Evolutionary conservation across 2,888 invertebrate species (phyloP).

Genomic region (Leucophenga maculata): DNA sequence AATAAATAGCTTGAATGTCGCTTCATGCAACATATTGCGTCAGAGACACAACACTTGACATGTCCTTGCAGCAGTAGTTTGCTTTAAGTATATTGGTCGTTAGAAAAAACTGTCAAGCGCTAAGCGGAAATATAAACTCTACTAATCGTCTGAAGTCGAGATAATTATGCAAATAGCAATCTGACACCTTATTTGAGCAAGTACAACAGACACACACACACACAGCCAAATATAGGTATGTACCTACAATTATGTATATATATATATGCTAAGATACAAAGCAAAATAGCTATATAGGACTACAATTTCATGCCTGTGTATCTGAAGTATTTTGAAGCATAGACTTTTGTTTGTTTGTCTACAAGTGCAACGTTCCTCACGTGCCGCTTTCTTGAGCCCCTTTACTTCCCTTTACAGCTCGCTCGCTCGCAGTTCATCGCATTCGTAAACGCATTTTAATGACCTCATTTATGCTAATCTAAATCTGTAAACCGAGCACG

Average conservation of each 20-base stretch:
- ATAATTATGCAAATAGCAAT: slow-evolving; percentile 24
- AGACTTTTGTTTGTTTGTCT: background rate
- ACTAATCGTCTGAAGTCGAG: background rate
- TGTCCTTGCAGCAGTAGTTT: background rate
- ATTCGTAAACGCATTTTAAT: slow-evolving; percentile 64
- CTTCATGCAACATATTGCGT: slow-evolving; percentile 7
- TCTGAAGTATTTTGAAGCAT: background rate
- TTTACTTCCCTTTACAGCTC: background rate
- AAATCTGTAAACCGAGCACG: slow-evolving; percentile 50
- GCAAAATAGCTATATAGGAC: background rate
- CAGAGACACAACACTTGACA: background rate
- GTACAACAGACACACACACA: slow-evolving; percentile 19
- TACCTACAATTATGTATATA: background rate
- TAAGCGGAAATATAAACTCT: background rate
- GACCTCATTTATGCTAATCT: slow-evolving; percentile 66
- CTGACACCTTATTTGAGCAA: slow-evolving; percentile 10
- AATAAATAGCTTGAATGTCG: background rate
- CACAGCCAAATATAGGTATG: background rate
- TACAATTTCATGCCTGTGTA: background rate
- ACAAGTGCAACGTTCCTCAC: background rate
- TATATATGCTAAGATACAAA: background rate
- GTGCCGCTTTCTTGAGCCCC: background rate
- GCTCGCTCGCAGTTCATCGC: slow-evolving; percentile 8
- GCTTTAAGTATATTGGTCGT: slow-evolving; percentile 10
- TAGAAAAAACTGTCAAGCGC: slow-evolving; percentile 6